These are phyloP conservation scores for Bombylius major DNA, from an alignment of 2,888 invertebrate species.

Conservation along the genomic window DNA sequence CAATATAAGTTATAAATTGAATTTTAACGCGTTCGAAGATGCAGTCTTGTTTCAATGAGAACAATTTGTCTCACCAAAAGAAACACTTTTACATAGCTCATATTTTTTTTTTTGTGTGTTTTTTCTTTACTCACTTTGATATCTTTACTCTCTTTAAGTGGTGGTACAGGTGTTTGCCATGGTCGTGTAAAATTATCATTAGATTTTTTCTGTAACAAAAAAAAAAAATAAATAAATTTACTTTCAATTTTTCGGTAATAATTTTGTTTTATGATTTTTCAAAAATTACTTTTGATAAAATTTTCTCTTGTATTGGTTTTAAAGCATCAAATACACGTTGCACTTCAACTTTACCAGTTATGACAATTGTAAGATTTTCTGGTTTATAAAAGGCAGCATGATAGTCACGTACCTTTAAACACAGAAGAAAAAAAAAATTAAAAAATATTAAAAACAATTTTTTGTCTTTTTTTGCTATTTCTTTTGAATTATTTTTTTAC, in stretches of 20 bases:
- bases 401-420: conserved; percentile 53
- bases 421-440: neutral
- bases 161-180: conserved; percentile 62
- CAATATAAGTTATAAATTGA: too few relatives aligned
- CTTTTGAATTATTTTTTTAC: conserved; percentile 33
- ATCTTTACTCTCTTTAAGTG: conserved; percentile 44
- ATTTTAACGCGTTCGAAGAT: too few relatives aligned
- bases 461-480: neutral
- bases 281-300: conserved; percentile 38
- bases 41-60: too few relatives aligned
- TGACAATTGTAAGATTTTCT: conserved; percentile 73
- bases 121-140: conserved; percentile 34
- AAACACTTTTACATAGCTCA: too few relatives aligned
- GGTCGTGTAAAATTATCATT: conserved; percentile 48
- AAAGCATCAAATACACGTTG: conserved; percentile 63
- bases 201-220: conserved; percentile 3
- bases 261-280: neutral
- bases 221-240: conserved; percentile 1
- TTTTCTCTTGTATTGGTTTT: conserved; percentile 60
- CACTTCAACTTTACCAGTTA: conserved; percentile 68
- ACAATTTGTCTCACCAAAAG: too few relatives aligned
- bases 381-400: conserved; percentile 80
- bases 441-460: neutral
- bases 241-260: neutral
- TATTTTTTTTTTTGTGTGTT: too few relatives aligned